Evolutionary conservation across 2,888 invertebrate species (phyloP).

Genomic region (Thyatira batis): DNA sequence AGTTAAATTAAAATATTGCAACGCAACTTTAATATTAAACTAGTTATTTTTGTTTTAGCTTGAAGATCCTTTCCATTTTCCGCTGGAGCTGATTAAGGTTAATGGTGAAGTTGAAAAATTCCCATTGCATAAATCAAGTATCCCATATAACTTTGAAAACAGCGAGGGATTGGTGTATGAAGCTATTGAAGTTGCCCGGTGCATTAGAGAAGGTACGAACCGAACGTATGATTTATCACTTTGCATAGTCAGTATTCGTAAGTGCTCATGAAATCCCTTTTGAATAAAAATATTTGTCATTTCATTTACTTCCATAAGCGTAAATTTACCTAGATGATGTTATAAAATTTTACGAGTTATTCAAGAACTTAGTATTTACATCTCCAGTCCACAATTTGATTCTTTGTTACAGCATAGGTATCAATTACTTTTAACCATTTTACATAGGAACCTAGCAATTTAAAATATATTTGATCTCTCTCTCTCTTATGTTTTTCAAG

Average conservation of each 20-base stretch:
- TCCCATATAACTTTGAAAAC: slow-evolving; percentile 83
- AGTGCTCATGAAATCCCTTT: no score
- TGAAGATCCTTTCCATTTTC: slow-evolving; percentile 85
- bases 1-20: neutral
- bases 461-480: no score
- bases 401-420: no score
- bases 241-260: neutral
- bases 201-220: slow-evolving; percentile 79
- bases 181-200: slow-evolving; percentile 87
- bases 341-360: no score
- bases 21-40: neutral
- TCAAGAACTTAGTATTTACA: neutral
- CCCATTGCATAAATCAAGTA: slow-evolving; percentile 81
- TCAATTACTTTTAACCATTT: neutral
- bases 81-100: slow-evolving; percentile 81
- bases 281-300: no score
- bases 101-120: slow-evolving; percentile 80
- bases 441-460: no score
- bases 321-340: no score
- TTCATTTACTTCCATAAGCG: no score
- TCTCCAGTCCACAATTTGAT: neutral
- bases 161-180: slow-evolving; percentile 89
- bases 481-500: slow-evolving; percentile 2
- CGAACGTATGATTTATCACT: neutral
- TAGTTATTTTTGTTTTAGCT: slow-evolving; percentile 43